Conservation (phyloP, 2,888 invertebrate genomes). For the Drosophila kanekoi region DNA sequence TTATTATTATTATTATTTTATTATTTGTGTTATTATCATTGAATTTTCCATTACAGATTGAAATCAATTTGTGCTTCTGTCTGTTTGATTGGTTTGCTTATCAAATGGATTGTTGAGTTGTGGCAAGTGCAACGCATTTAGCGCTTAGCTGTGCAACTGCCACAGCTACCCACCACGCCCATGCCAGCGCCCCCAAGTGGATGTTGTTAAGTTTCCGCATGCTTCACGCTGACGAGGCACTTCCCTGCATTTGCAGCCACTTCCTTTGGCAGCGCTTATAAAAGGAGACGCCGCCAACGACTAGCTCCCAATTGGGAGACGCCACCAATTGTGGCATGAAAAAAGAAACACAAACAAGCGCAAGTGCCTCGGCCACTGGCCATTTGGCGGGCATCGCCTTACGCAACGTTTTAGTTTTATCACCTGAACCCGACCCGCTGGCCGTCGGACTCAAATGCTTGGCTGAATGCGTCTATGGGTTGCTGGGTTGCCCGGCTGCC, state of each 20-base stretch:
- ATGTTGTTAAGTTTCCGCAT: constrained; percentile 34
- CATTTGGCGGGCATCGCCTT: constrained; percentile 37
- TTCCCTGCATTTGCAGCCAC: constrained; percentile 36
- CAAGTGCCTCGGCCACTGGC: constrained; percentile 43
- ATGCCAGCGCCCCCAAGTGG: constrained; percentile 1
- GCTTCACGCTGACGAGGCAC: constrained; percentile 31
- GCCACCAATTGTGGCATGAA: constrained; percentile 6
- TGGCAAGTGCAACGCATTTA: constrained; percentile 8
- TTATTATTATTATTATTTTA: too few relatives aligned
- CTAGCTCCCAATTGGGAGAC: neutral
- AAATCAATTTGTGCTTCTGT: neutral
- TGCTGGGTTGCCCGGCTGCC: too few relatives aligned
- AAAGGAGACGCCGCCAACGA: constrained; percentile 20
- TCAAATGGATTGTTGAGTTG: neutral
- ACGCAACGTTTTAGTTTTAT: constrained; percentile 50
- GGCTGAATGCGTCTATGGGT: constrained; percentile 21
- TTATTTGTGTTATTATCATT: neutral
- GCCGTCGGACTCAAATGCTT: constrained; percentile 5
- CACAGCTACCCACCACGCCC: constrained; percentile 1
- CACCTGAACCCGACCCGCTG: constrained; percentile 29
- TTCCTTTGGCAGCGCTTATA: constrained; percentile 35
- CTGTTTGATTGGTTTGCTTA: neutral
- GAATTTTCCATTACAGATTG: neutral
- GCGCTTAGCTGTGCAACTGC: neutral
- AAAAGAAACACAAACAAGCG: constrained; percentile 20